Percentiles rank a stretch among this genome's conserved stretches.
Conservation (phyloP, 2,113 vertebrate species). For the Pterocles burchelli region DNA sequence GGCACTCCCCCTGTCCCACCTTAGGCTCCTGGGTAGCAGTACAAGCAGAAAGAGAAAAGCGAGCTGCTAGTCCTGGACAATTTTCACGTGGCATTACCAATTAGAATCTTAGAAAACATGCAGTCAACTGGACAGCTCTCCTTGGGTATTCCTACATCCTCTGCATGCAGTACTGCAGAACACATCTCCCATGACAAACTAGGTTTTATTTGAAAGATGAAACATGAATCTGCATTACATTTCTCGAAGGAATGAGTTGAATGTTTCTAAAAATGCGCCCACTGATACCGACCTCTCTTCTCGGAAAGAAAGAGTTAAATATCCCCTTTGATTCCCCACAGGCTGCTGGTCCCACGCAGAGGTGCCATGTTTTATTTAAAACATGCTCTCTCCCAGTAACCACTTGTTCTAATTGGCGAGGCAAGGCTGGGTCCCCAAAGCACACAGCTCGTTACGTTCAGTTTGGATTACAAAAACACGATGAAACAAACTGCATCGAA, state of each 20-base stretch:
- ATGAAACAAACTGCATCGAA: slow-evolving; percentile 82
- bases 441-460: slow-evolving; percentile 81
- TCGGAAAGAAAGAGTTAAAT: slow-evolving; percentile 70
- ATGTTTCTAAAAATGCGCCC: background rate
- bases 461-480: slow-evolving; percentile 83
- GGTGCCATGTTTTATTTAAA: slow-evolving; percentile 85
- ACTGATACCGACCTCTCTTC: slow-evolving; percentile 11
- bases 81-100: background rate
- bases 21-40: background rate
- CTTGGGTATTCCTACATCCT: background rate
- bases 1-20: background rate
- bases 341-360: slow-evolving; percentile 54
- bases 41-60: background rate
- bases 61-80: background rate
- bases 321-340: slow-evolving; percentile 56
- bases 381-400: slow-evolving; percentile 78
- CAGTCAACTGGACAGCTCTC: background rate
- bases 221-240: background rate
- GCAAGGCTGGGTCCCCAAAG: slow-evolving; percentile 80
- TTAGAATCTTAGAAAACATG: background rate
- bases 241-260: background rate
- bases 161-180: background rate
- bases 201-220: background rate
- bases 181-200: background rate
- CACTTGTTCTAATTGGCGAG: slow-evolving; percentile 84